These are phyloP conservation scores for Oenanthe melanoleuca DNA, from an alignment of 2,113 vertebrate genomes.

Conservation along the genomic window DNA sequence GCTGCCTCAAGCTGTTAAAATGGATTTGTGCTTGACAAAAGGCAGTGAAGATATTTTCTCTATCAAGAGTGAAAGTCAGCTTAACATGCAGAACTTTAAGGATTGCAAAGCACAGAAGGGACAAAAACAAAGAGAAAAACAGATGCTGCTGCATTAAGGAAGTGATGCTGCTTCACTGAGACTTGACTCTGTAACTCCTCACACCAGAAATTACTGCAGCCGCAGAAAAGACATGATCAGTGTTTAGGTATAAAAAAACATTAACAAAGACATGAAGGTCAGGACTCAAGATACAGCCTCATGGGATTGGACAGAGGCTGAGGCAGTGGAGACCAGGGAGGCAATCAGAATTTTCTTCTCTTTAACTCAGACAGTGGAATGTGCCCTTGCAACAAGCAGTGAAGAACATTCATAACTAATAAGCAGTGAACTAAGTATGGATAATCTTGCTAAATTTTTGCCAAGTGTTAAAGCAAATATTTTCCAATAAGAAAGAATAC, in stretches of 20 bases:
- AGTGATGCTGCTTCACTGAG: background rate
- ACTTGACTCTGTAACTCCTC: background rate
- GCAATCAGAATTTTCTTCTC: background rate
- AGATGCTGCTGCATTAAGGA: background rate
- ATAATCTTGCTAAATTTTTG: background rate
- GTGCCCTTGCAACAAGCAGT: background rate
- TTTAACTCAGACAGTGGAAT: background rate
- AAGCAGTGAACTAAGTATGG: background rate
- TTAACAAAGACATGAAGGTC: background rate
- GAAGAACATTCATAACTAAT: background rate
- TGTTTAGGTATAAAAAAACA: background rate
- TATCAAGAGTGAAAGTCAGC: background rate
- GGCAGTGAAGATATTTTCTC: background rate
- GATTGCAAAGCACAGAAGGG: background rate
- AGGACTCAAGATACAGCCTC: background rate
- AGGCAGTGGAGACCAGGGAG: background rate
- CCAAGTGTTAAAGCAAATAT: background rate
- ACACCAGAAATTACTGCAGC: background rate
- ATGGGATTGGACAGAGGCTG: background rate
- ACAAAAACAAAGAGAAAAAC: background rate
- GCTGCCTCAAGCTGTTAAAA: background rate
- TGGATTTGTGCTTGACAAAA: background rate
- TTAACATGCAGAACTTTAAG: background rate
- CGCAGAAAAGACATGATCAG: background rate
- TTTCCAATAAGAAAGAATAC: background rate